Base-by-base conservation (phyloP, 2,888 invertebrate genomes). In the Diarsia rubi region DNA sequence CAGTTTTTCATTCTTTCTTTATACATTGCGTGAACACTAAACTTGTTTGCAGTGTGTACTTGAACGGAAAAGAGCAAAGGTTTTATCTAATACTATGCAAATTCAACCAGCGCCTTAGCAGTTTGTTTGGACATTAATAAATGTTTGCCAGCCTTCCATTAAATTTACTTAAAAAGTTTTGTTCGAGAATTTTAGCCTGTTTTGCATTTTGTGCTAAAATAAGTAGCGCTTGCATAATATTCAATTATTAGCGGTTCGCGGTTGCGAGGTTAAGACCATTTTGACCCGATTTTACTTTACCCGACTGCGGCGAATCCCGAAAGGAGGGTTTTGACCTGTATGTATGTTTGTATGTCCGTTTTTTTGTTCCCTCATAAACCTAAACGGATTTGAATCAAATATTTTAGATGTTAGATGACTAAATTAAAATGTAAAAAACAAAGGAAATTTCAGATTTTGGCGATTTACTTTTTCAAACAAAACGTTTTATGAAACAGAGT, bases 1-100 rank as follows among this genome's bases (percentile, higher is more conserved):
- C 9, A 21, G 49, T 9, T 49, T 21, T 49, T 3, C 2, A 21
- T 47, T 47, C 21, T 47, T 47, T 47, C 21, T 47, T 21, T 21
- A 54, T 21, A 0, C 21, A 42, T n/a, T n/a, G 21, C 45, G n/a
- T 47, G 47, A 12, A 57, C 9, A 57, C 27, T 9, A 1, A 27
- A 21, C 14, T 16, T 14, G 19, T 63, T 16, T 3, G 27, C 37
- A 3, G 5, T 1, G 14, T 70, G 52, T 67, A 62, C 67, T 68
- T 62, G 2, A 16, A 45, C n/a, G 31, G 44, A 52, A 67, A 79
- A 75, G 31, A 47, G 42, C 65, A 47, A 70, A 78, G 49, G 66
- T 70, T 75, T 66, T 54, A 44, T 49, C 5, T 75, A 83, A 83
- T 83, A 83, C 42, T 72, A 82, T 83, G 82, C 59, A 83, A 82